Conservation (phyloP, 2,113 vertebrate genomes). For the Brachyistius frenatus region DNA sequence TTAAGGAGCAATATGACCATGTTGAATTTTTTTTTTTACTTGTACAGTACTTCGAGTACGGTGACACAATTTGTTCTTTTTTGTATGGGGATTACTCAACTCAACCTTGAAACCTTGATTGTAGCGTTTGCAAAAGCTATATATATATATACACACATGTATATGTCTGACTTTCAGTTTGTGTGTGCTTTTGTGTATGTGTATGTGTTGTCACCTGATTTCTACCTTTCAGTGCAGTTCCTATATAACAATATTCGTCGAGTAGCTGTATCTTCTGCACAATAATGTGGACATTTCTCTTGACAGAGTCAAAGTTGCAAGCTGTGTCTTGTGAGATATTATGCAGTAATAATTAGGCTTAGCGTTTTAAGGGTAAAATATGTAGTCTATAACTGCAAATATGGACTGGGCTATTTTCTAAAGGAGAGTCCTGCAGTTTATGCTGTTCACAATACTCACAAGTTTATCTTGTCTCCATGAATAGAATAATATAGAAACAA, state of each 20-base stretch:
- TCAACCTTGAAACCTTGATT: neutral
- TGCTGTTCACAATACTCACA: too few species aligned
- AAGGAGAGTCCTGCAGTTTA: too few species aligned
- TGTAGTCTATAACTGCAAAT: neutral
- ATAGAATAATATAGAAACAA: too few species aligned
- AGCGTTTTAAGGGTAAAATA: neutral
- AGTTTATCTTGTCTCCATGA: too few species aligned
- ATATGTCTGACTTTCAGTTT: neutral
- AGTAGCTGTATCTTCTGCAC: neutral
- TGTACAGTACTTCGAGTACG: neutral
- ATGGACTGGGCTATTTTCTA: too few species aligned
- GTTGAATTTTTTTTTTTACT: neutral
- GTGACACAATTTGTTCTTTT: neutral
- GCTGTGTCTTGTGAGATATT: neutral
- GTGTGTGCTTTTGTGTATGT: neutral
- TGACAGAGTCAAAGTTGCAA: neutral
- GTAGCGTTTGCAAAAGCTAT: neutral
- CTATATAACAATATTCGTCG: neutral
- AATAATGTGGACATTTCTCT: neutral
- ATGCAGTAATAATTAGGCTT: neutral
- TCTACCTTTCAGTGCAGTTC: neutral
- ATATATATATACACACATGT: too few species aligned
- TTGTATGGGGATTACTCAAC: too few species aligned
- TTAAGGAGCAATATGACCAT: slow-evolving; percentile 3
- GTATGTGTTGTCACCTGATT: neutral